Evolutionary conservation across 2,888 invertebrate species (phyloP), one percentile per base, ranked within the genome.

Genomic region (Lacanobia wlatinum): DNA sequence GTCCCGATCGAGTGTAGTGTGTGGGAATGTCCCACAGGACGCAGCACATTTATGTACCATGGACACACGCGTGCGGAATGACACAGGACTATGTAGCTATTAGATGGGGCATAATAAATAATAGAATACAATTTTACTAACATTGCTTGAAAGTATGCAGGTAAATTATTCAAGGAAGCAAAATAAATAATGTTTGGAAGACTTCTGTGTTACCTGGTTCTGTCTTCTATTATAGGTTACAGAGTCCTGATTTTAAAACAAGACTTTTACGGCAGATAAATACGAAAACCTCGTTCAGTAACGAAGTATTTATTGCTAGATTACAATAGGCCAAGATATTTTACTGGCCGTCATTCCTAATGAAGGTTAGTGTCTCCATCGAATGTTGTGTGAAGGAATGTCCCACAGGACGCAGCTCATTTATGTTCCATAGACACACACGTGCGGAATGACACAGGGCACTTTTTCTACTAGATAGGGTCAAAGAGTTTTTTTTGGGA

Each of bases 51-150:
- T 92, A 91, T 89, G 91, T 92, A 91, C 76, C 77, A 73, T 92
- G 93, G 93, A 94, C 94, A 89, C 93, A 94, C 94, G 95, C 95
- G 94, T 95, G 94, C 91, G 89, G 88, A 83, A 76, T 87, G 63
- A 12, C 76, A 77, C 59, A 92, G 94, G 84, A 8, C 67, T 90
- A 84, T n/a, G 53, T 75, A 85, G 85, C 72, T 84, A 69, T 61
- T 71, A 92, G 92, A 93, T 16, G 8, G 55, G 55, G 8, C 14
- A 55, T 28, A 16, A 16, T 2, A 43, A 40, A 9, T 40, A 40
- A 12, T 14, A 43, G 6, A 43, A 14, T 43, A 43, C 12, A 43
- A 14, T 43, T 43, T 43, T 12, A 43, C 3, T 43, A 6, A 2
- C 3, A 43, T 14, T 43, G 43, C 14, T 43, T 43, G 14, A 43